A percentile compares a stretch with the other conserved stretches of the same genome.
Conservation (phyloP, 2,113 vertebrate species). For the Strix uralensis region DNA sequence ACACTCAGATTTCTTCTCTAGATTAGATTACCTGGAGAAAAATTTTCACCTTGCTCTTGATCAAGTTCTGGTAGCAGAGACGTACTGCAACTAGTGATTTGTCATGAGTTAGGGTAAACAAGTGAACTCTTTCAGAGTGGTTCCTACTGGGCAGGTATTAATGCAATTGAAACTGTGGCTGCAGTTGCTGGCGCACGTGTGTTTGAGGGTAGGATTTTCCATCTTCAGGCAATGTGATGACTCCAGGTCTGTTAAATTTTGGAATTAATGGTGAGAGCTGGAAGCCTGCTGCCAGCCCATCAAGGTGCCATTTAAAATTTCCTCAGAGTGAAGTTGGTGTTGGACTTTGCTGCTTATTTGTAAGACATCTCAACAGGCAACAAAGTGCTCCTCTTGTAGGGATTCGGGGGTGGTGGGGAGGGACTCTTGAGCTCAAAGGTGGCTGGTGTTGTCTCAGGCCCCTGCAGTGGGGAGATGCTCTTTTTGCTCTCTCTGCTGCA, state of each 20-base stretch:
- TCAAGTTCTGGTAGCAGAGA: not conserved
- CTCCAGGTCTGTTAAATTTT: not conserved
- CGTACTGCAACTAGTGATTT: not conserved
- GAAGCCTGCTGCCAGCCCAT: not conserved
- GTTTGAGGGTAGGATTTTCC: not conserved
- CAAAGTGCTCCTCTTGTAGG: not conserved
- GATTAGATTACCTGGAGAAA: not conserved
- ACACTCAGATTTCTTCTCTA: not conserved
- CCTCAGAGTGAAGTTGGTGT: not conserved
- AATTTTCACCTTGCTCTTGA: not conserved
- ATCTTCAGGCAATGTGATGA: not conserved
- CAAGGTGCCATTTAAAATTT: not conserved
- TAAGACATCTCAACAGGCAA: not conserved
- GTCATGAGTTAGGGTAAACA: not conserved
- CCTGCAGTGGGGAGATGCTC: not conserved
- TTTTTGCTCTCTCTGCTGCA: not conserved
- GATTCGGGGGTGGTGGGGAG: not conserved
- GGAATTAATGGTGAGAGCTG: not conserved
- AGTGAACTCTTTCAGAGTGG: not conserved
- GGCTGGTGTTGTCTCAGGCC: not conserved
- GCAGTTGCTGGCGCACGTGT: accelerated
- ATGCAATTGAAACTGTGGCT: not conserved
- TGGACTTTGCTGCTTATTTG: not conserved
- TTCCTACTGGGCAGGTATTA: not conserved
- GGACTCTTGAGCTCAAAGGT: not conserved